Evolutionary conservation across 2,888 invertebrate genomes (phyloP).

Genomic region (Antheraea yamamai): DNA sequence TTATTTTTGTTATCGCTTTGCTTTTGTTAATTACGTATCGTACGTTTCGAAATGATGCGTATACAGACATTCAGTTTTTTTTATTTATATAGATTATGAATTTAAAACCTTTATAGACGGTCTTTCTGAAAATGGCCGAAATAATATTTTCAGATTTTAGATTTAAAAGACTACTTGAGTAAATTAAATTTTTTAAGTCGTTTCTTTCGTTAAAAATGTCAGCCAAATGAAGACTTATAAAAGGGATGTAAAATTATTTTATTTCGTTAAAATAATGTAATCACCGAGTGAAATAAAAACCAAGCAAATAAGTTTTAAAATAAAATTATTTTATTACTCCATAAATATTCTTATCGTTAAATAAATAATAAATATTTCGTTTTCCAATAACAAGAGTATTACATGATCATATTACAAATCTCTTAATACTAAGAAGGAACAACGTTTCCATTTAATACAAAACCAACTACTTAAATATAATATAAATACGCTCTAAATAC

Average conservation of each 20-base stretch:
- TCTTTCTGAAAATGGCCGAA: no score
- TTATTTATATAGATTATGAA: no score
- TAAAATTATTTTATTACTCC: slow-evolving; percentile 24
- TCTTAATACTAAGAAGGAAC: slow-evolving; percentile 25
- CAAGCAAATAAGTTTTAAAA: neutral
- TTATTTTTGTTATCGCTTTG: no score
- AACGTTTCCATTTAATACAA: slow-evolving; percentile 21
- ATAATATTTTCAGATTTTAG: no score
- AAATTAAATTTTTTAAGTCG: no score
- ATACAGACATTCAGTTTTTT: no score
- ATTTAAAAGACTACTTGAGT: no score
- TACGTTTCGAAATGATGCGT: no score
- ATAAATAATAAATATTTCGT: slow-evolving; percentile 50
- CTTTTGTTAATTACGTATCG: no score
- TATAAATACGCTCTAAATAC: slow-evolving; percentile 25
- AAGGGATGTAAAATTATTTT: neutral
- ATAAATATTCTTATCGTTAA: slow-evolving; percentile 38
- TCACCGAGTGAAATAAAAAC: neutral
- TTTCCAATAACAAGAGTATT: slow-evolving; percentile 42
- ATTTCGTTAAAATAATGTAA: neutral
- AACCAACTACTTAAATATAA: slow-evolving; percentile 21
- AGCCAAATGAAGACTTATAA: neutral
- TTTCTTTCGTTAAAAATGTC: no score
- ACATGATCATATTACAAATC: slow-evolving; percentile 30
- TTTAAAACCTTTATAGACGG: no score